A percentile compares a stretch with the other conserved stretches of the same genome.
phyloP scores from a whole-genome alignment of 2,888 invertebrate species.

The Alcis repandata region DNA sequence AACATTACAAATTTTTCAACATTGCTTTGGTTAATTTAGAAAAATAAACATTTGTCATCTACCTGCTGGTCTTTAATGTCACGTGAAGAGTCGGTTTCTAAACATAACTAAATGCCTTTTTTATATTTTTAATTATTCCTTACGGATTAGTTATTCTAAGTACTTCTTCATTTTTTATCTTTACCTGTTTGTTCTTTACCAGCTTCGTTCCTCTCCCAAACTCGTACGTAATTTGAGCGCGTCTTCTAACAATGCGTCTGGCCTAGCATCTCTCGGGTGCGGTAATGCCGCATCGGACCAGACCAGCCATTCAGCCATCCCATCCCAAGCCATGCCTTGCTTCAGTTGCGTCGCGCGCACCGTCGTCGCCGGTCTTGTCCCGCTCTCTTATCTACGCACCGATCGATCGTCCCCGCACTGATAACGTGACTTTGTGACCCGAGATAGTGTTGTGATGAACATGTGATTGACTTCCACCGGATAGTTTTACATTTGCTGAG shows the following conservation, averaged over 20 bases:
- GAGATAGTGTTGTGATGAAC: slow-evolving; percentile 67
- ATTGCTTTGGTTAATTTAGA: too few species aligned
- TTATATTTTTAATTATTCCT: too few species aligned
- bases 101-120: too few species aligned
- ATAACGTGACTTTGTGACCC: slow-evolving; percentile 69
- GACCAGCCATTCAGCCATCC: not conserved
- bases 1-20: too few species aligned
- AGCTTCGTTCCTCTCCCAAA: not conserved
- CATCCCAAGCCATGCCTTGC: slow-evolving; percentile 7
- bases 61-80: too few species aligned
- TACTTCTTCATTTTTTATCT: not conserved
- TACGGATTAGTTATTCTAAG: too few species aligned
- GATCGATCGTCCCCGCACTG: slow-evolving; percentile 74
- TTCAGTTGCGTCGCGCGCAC: slow-evolving; percentile 79
- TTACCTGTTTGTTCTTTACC: not conserved
- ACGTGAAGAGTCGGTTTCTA: too few species aligned
- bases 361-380: slow-evolving; percentile 62
- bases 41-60: too few species aligned
- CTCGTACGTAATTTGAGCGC: slow-evolving; percentile 16
- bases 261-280: slow-evolving; percentile 19
- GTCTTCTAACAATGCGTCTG: slow-evolving; percentile 22
- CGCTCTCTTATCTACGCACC: slow-evolving; percentile 73
- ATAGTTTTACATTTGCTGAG: slow-evolving; percentile 33
- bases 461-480: slow-evolving; percentile 56
- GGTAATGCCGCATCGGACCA: slow-evolving; percentile 29